These are phyloP conservation scores for Actinia tenebrosa DNA, from an alignment of 64 coral and sea anemone genomes.

Conservation along the genomic window DNA sequence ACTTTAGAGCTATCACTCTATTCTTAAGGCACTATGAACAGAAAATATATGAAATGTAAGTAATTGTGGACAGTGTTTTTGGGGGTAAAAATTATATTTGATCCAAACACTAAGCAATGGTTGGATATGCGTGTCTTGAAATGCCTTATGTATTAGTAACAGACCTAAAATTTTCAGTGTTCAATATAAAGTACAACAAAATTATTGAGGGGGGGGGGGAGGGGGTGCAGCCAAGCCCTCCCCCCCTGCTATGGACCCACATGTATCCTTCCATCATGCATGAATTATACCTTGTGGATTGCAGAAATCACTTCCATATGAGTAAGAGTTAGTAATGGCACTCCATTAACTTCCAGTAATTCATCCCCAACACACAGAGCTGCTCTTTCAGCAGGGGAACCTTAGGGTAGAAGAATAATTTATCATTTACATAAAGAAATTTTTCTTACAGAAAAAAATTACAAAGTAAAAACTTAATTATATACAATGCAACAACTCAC, in stretches of 20 bases:
- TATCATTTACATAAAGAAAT: background rate
- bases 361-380: constrained; percentile 77
- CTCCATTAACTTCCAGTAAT: constrained; percentile 90
- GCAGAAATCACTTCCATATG: constrained; percentile 86
- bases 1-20: constrained; percentile 85
- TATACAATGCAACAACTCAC: no score
- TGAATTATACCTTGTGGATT: constrained; percentile 79
- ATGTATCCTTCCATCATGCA: no score
- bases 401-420: background rate
- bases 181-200: no score
- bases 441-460: no score
- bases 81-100: background rate
- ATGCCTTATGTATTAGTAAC: no score
- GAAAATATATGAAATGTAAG: constrained; percentile 4
- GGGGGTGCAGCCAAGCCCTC: no score
- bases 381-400: constrained; percentile 75
- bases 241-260: no score
- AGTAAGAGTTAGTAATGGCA: constrained; percentile 39
- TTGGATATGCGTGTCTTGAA: no score
- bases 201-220: no score
- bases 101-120: background rate
- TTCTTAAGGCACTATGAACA: constrained; percentile 72
- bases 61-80: background rate
- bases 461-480: no score
- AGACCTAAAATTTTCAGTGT: no score